Evolutionary conservation across 2,888 invertebrate genomes (phyloP), one percentile per base, ranked within the genome.

Genomic region (Lasioglossum pauxillum): DNA sequence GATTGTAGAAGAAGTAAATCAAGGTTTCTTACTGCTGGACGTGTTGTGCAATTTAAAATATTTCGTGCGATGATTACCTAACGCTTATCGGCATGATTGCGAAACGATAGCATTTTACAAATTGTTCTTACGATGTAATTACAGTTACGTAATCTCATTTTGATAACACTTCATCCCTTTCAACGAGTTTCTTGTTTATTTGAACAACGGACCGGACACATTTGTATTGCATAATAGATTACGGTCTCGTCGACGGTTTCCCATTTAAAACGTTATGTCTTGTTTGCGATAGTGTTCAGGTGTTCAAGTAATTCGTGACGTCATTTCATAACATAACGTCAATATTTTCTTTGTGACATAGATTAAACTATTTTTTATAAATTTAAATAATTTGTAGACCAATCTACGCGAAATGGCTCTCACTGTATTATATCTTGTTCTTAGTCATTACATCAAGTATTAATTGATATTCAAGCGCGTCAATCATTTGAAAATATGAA

Each of bases 11-110:
- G 69, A 78, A 74, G 46, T 69, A 77, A 46, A 69, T 72, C 44
- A 38, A 76, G 38, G 78, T 73, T 78, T 80, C 69, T 85, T 75
- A 80, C 79, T 75, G 69, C 35, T 53, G 44, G 1, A 74, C 27
- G 23, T 31, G 76, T 76, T 73, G 23, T 57, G 49, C 35, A 74
- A 86, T 82, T 74, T 67, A 35, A 74, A 76, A 44, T 49, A 57
- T 82, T 75, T 79, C 27, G 35, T 57, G 41, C 38, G 19, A 5
- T 57, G 60, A 60, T 78, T 78, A 67, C 31, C 71, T 72, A 82
- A 85, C n/a, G 31, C 53, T 46, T 19, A 16, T 44, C 14, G n/a
- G 7, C 31, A 14, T 5, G n/a, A 49, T 85, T 82, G 35, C 60
- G 57, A 67, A 69, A 78, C 2, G 4, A 73, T 41, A 76, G 46